Evolutionary conservation across 2,113 vertebrate genomes (phyloP).

Genomic region (Melospiza melodia): DNA sequence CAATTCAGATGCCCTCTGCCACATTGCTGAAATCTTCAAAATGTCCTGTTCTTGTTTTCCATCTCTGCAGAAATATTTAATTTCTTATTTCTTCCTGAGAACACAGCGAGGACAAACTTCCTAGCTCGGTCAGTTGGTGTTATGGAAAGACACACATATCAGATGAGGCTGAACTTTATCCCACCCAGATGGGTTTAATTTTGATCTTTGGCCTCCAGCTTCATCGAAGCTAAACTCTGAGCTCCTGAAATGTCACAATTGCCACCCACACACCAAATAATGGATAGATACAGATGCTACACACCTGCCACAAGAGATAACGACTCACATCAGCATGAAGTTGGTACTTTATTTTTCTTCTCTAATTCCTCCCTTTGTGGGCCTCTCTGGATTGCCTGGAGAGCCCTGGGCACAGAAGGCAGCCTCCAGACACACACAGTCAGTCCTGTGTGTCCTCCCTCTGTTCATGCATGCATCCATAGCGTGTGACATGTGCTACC

Average conservation of each 20-base stretch:
- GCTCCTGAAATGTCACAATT: constrained; percentile 29
- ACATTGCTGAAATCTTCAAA: neutral
- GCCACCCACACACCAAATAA: neutral
- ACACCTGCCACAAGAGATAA: neutral
- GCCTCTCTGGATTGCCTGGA: neutral
- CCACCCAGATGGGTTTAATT: neutral
- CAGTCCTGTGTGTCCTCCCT: fast-evolving
- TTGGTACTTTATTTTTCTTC: neutral
- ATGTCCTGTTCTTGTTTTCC: neutral
- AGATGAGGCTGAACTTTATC: neutral
- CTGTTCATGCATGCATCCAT: neutral
- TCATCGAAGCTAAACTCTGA: neutral
- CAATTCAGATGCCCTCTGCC: neutral
- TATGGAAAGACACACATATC: neutral
- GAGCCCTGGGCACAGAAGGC: neutral
- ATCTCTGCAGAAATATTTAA: neutral
- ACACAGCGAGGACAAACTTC: neutral
- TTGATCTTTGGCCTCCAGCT: constrained; percentile 20
- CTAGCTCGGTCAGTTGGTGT: neutral
- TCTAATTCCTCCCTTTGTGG: neutral
- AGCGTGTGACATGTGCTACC: fast-evolving
- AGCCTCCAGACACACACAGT: fast-evolving
- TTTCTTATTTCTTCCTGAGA: neutral
- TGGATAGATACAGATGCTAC: neutral
- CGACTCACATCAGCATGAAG: neutral